Percentiles rank a stretch among this genome's conserved stretches.
Conservation (phyloP, 2,888 invertebrate species). For the Lydus trimaculatus region DNA sequence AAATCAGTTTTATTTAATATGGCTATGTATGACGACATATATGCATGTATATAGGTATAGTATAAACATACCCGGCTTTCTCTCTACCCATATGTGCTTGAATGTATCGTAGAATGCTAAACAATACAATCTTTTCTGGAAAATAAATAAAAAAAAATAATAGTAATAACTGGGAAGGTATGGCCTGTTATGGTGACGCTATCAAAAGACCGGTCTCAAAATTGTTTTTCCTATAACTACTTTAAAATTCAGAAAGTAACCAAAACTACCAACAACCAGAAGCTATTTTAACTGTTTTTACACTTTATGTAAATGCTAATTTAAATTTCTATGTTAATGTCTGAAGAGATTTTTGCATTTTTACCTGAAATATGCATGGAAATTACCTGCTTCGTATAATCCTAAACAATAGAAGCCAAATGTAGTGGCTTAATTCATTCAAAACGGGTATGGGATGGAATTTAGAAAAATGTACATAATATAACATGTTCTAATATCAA, state of each 20-base stretch:
- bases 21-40: constrained; percentile 3
- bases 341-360: neutral
- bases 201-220: neutral
- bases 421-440: constrained; percentile 8
- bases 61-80: neutral
- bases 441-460: neutral
- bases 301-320: neutral
- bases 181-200: neutral
- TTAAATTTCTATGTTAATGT: neutral
- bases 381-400: neutral
- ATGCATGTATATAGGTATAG: neutral
- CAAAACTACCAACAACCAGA: neutral
- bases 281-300: neutral
- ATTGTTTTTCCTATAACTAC: neutral
- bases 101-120: neutral
- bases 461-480: neutral
- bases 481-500: neutral
- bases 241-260: neutral
- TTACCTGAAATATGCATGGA: neutral
- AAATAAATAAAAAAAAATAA: neutral
- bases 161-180: neutral
- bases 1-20: constrained; percentile 17
- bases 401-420: neutral
- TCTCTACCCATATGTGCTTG: neutral
- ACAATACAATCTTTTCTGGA: constrained; percentile 6